phyloP scores from a whole-genome alignment of 2,113 vertebrate genomes.

The Limnothrissa miodon region DNA sequence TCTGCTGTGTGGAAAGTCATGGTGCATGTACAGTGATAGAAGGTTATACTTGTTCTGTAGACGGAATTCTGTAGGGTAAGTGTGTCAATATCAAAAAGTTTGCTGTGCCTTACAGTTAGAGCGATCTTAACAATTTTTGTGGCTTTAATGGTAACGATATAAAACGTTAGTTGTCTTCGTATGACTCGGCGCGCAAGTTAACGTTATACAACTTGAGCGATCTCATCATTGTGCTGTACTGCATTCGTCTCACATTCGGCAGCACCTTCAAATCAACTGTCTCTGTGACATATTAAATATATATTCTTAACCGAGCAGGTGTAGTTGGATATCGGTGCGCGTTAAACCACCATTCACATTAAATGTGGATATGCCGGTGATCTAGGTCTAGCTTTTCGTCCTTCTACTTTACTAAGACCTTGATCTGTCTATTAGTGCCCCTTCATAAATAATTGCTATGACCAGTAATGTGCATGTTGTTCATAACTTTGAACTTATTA shows the following conservation, averaged over 20 bases:
- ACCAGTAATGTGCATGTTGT: not conserved
- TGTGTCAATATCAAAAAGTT: slow-evolving; percentile 36
- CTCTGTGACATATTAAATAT: not conserved
- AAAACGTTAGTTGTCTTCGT: not conserved
- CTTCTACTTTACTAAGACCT: not conserved
- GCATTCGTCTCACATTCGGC: slow-evolving; percentile 32
- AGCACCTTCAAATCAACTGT: slow-evolving; percentile 32
- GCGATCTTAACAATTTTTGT: not conserved
- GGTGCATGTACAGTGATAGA: slow-evolving; percentile 61
- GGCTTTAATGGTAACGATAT: not conserved
- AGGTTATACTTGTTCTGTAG: slow-evolving; percentile 68
- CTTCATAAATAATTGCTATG: not conserved
- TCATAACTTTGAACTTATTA: not conserved
- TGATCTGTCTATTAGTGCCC: not conserved
- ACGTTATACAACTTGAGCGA: slow-evolving; percentile 29
- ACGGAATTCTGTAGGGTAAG: slow-evolving; percentile 59
- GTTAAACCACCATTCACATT: not conserved
- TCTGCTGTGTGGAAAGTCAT: slow-evolving; percentile 58
- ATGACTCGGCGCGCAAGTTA: not conserved
- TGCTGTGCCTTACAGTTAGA: not conserved
- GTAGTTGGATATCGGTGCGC: not conserved
- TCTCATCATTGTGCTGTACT: slow-evolving; percentile 17
- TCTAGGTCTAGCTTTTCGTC: not conserved
- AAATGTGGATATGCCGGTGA: not conserved
- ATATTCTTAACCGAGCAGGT: not conserved